phyloP scores from a whole-genome alignment of 1,140 invertebrate genomes.

The Hylaeus volcanicus region DNA sequence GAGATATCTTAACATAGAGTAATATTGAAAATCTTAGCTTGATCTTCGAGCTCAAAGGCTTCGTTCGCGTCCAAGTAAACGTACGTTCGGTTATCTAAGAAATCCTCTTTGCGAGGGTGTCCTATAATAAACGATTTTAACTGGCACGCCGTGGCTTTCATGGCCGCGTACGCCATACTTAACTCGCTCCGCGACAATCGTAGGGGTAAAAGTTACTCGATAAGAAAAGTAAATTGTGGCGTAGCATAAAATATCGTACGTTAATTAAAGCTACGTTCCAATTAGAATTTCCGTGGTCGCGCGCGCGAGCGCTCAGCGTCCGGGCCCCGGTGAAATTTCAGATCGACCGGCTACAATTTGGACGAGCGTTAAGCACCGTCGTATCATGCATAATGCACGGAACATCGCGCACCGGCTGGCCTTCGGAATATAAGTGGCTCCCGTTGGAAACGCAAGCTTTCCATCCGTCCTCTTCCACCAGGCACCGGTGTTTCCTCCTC shows the following conservation, averaged over 20 bases:
- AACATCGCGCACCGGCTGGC: constrained; percentile 65
- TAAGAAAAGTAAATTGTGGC: neutral
- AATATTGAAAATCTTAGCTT: too few relatives aligned
- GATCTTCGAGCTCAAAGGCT: too few relatives aligned
- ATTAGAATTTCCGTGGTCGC: constrained; percentile 59
- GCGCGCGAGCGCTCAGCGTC: neutral
- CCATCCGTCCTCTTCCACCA: constrained; percentile 37
- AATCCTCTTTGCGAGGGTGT: too few relatives aligned
- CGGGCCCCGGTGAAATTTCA: constrained; percentile 52
- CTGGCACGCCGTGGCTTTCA: too few relatives aligned
- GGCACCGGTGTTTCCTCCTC: constrained; percentile 54
- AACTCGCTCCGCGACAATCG: neutral
- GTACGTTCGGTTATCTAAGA: too few relatives aligned
- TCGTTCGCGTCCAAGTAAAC: too few relatives aligned
- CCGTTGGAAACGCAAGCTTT: constrained; percentile 50
- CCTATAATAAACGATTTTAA: too few relatives aligned
- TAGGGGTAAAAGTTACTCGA: constrained; percentile 1
- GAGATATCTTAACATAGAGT: too few relatives aligned
- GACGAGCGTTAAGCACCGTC: constrained; percentile 68
- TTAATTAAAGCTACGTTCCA: constrained; percentile 55
- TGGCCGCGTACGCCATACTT: too few relatives aligned
- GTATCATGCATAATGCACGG: constrained; percentile 73
- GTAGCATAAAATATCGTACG: constrained; percentile 24
- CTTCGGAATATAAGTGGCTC: constrained; percentile 68
- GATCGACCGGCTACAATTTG: constrained; percentile 56